phyloP scores from a whole-genome alignment of 1,140 invertebrate genomes.

The Drosophila mauritiana region DNA sequence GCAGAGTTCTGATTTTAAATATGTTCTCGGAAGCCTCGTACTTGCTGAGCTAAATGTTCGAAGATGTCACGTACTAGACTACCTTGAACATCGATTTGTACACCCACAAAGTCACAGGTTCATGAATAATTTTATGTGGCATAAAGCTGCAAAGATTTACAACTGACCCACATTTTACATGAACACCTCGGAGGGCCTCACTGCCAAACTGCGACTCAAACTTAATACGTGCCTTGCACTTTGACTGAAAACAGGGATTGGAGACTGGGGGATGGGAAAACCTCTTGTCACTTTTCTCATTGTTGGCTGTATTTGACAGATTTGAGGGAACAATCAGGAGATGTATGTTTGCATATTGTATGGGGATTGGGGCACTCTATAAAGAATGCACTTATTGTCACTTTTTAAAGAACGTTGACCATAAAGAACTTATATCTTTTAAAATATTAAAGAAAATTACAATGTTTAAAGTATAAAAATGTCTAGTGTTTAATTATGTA shows the following conservation, averaged over 20 bases:
- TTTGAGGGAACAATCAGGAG: slow-evolving; percentile 35
- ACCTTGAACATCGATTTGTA: slow-evolving; percentile 52
- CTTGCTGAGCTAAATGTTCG: neutral
- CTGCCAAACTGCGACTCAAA: slow-evolving; percentile 22
- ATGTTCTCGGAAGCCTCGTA: neutral
- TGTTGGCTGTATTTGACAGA: slow-evolving; percentile 21
- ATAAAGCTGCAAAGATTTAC: slow-evolving; percentile 59
- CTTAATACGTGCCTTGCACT: slow-evolving; percentile 33
- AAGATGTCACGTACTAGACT: slow-evolving; percentile 29
- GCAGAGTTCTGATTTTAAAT: neutral
- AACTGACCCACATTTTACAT: slow-evolving; percentile 65
- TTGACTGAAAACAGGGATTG: slow-evolving; percentile 34
- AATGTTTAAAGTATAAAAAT: too few relatives aligned
- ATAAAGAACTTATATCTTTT: neutral
- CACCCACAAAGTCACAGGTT: slow-evolving; percentile 38
- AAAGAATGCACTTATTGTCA: neutral
- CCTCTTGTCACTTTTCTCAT: slow-evolving; percentile 49
- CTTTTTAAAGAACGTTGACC: too few relatives aligned
- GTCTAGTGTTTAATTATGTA: too few relatives aligned
- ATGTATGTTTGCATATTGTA: slow-evolving; percentile 9
- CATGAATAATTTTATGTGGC: slow-evolving; percentile 50
- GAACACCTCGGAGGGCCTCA: slow-evolving; percentile 18
- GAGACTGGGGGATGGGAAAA: neutral
- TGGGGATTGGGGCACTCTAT: neutral
- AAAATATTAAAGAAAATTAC: neutral